Evolutionary conservation across 2,113 vertebrate species (phyloP), one percentile per base, ranked within the genome.

Genomic region (Miniopterus natalensis): DNA sequence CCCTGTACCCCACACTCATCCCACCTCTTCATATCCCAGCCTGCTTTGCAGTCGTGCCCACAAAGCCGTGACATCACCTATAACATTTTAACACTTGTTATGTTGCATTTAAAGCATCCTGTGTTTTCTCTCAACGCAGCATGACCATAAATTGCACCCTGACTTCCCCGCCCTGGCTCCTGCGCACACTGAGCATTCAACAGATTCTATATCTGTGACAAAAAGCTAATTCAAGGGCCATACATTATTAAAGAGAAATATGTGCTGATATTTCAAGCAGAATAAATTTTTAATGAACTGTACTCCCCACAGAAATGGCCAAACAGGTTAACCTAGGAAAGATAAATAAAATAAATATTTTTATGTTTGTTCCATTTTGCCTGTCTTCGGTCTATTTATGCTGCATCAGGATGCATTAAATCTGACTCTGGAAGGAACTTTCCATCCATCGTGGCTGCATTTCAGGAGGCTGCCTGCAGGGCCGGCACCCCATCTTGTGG

Each of bases 181-280:
- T 21, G 2, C 68, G n/a, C 1, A 14, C 5, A 11, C 0, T 6
- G 20, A 42, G 42, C 42, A 65, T 45, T 65, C 10, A 2, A 14
- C 27, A 45, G 80, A 23, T n/a, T 59, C 49, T 55, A 0, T 29
- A 57, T 36, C n/a, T 18, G 74, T 4, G 57, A 53, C 61, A 21
- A 86, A 79, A 77, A 70, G 49, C 74, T 71, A 49, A 74, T 45
- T 73, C 47, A 75, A 93, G 59, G 45, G 9, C 7, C 18, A 20
- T 27, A 14, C 21, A n/a, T 68, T 93, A 88, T 71, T 87, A 89
- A 90, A 83, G 84, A 92, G 79, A 93, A 93, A 55, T 71, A 8
- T 31, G 36, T 55, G 70, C 51, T 78, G 79, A 10, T 75, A 70
- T 80, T 88, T 71, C 74, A 49, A 95, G 95, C 59, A 31, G 29